Percentiles rank a stretch among this genome's conserved stretches.
Conservation (phyloP, 2,113 vertebrate genomes). For the Corapipo altera region DNA sequence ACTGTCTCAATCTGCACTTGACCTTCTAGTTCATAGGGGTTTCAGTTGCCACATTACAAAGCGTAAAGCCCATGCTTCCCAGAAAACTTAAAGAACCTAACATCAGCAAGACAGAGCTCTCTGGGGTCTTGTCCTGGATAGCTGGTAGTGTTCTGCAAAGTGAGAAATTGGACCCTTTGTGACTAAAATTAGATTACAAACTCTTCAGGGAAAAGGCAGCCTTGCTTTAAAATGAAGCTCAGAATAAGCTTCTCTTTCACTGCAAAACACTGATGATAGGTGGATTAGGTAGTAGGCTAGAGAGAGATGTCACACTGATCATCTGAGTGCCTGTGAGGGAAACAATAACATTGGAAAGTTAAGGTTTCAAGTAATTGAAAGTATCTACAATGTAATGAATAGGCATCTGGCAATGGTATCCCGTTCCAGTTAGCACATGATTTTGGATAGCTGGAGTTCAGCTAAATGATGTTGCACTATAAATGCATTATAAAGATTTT, state of each 20-base stretch:
- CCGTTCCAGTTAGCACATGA: background rate
- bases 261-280: background rate
- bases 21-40: background rate
- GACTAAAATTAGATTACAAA: background rate
- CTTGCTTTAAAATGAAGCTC: background rate
- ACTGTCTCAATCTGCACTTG: background rate
- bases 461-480: background rate
- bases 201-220: background rate
- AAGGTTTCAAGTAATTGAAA: slow-evolving; percentile 22
- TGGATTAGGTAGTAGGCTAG: background rate
- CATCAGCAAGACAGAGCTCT: background rate
- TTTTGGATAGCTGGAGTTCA: background rate
- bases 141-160: background rate
- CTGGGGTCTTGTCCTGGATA: background rate
- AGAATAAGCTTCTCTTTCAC: background rate
- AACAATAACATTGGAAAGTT: background rate
- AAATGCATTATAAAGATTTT: slow-evolving; percentile 4
- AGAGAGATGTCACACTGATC: background rate
- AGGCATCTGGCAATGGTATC: slow-evolving; percentile 9
- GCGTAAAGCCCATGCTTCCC: fast-evolving
- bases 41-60: background rate
- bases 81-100: background rate
- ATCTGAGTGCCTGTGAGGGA: background rate
- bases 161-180: background rate
- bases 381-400: background rate